Percentiles rank a stretch among this genome's conserved stretches.
These are phyloP conservation scores for Aulostomus chinensis DNA, from an alignment of 2,797 vertebrate species.

Conservation along the genomic window DNA sequence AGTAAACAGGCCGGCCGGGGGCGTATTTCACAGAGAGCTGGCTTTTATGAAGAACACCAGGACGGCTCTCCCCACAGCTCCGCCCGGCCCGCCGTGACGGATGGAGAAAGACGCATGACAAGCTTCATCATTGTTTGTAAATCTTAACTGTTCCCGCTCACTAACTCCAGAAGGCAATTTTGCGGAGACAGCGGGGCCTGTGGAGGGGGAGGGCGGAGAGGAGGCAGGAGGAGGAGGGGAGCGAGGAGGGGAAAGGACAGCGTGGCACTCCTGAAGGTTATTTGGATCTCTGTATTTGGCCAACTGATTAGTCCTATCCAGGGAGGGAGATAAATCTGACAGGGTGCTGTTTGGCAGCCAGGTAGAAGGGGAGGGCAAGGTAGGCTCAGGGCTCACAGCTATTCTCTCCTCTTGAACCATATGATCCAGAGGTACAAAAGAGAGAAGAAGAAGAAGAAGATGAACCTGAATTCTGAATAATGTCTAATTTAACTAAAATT, in stretches of 20 bases:
- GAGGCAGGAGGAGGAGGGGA: slow-evolving; percentile 20
- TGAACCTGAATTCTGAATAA: no score
- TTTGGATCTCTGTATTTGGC: slow-evolving; percentile 93
- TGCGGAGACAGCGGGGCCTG: slow-evolving; percentile 93
- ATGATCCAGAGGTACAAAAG: slow-evolving; percentile 1
- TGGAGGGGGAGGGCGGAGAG: slow-evolving; percentile 60
- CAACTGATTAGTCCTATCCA: slow-evolving; percentile 80
- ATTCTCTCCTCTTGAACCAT: slow-evolving; percentile 8
- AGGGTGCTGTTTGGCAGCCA: slow-evolving; percentile 41
- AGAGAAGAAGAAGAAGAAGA: no score
- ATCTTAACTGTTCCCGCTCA: slow-evolving; percentile 99
- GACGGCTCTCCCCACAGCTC: slow-evolving; percentile 90
- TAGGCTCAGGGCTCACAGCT: slow-evolving; percentile 18
- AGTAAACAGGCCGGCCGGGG: slow-evolving; percentile 96
- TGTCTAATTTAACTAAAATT: no score
- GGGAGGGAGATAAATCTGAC: slow-evolving; percentile 77
- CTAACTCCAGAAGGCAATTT: slow-evolving; percentile 99
- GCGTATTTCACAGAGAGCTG: slow-evolving; percentile 99
- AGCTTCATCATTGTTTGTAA: slow-evolving; percentile 99
- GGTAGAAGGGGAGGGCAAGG: slow-evolving; percentile 31
- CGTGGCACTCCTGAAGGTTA: slow-evolving; percentile 98
- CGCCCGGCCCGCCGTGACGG: slow-evolving; percentile 90
- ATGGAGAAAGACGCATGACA: slow-evolving; percentile 99
- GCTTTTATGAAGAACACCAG: slow-evolving; percentile 99
- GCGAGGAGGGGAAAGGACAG: slow-evolving; percentile 90